Evolutionary conservation across 2,797 vertebrate species (phyloP).

Genomic region (Chiroxiphia lanceolata): DNA sequence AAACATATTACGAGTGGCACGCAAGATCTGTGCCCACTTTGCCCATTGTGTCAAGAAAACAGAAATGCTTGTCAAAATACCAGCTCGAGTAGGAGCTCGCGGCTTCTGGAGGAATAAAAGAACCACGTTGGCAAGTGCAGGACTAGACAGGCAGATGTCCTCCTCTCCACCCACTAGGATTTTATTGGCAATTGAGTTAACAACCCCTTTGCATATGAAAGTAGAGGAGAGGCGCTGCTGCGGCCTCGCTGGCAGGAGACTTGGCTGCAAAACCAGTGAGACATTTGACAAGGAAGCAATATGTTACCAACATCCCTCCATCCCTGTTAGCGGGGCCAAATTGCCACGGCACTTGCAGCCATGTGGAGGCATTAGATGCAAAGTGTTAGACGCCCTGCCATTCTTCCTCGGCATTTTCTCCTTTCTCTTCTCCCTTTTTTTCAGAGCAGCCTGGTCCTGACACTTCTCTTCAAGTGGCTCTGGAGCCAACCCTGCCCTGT

Average conservation of each 20-base stretch:
- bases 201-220: conserved; percentile 71
- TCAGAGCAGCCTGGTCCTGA: conserved; percentile 33
- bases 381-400: conserved; percentile 69
- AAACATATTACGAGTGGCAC: conserved; percentile 47
- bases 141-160: conserved; percentile 70
- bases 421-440: conserved; percentile 3
- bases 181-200: conserved; percentile 70
- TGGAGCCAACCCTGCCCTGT: neutral
- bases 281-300: conserved; percentile 71
- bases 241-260: conserved; percentile 60
- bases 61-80: conserved; percentile 68
- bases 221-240: conserved; percentile 51
- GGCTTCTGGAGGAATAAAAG: conserved; percentile 64
- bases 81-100: conserved; percentile 45
- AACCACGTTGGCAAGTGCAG: conserved; percentile 60
- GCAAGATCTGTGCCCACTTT: conserved; percentile 39
- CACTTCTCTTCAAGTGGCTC: conserved; percentile 14
- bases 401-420: conserved; percentile 34
- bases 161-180: conserved; percentile 68
- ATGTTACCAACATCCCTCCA: conserved; percentile 64
- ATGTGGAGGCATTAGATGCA: conserved; percentile 65
- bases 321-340: conserved; percentile 50
- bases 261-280: conserved; percentile 69
- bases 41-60: conserved; percentile 66
- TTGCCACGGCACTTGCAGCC: conserved; percentile 65